Evolutionary conservation across 2,797 vertebrate genomes (phyloP).

Genomic region (Channallabes apus): DNA sequence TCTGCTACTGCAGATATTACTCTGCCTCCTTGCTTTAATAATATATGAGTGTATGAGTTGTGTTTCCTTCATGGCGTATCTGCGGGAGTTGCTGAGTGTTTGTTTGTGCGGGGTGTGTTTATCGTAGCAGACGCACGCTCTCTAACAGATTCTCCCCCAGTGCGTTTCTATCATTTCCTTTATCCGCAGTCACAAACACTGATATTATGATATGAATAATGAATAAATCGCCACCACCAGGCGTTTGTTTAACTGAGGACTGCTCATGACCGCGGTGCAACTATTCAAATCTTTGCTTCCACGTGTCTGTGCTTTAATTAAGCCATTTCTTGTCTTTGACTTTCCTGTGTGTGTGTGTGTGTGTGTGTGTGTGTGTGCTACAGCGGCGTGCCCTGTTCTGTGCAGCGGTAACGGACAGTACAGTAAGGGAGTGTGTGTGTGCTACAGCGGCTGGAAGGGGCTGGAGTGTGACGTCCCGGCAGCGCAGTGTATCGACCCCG

Average conservation of each 20-base stretch:
- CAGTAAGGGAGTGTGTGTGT: conserved; percentile 84
- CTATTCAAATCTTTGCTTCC: conserved; percentile 18
- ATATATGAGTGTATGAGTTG: conserved; percentile 40
- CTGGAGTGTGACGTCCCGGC: conserved; percentile 82
- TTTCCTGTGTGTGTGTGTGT: conserved; percentile 10
- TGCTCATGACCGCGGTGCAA: neutral
- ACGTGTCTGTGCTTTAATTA: conserved; percentile 31
- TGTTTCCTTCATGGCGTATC: conserved; percentile 25
- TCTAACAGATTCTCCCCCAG: neutral
- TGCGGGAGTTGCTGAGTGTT: conserved; percentile 28
- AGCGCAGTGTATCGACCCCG: conserved; percentile 84
- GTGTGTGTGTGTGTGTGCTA: too few relatives aligned
- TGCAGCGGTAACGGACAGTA: conserved; percentile 90
- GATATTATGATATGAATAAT: conserved; percentile 34
- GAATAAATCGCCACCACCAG: conserved; percentile 16
- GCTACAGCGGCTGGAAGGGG: conserved; percentile 90
- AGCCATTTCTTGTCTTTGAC: conserved; percentile 39
- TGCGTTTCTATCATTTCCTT: conserved; percentile 23
- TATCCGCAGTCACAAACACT: conserved; percentile 6
- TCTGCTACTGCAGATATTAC: conserved; percentile 28
- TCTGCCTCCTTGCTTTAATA: conserved; percentile 44
- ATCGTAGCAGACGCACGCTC: neutral
- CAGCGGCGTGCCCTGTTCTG: conserved; percentile 84
- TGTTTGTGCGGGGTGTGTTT: conserved; percentile 24
- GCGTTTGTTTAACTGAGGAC: conserved; percentile 14